Conservation (phyloP, 2,888 invertebrate genomes). For the Ligdia adustata region DNA sequence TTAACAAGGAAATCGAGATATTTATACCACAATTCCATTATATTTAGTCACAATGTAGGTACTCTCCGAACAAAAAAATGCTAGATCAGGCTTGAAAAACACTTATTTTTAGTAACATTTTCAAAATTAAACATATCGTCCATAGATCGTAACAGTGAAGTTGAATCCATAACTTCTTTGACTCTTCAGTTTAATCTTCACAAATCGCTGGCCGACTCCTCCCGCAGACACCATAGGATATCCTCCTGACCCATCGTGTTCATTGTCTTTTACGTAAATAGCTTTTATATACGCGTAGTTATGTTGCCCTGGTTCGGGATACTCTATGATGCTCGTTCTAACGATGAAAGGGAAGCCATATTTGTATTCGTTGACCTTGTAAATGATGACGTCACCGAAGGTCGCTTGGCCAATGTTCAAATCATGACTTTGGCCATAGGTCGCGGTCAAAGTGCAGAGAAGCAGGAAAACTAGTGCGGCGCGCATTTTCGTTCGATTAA, state of each 20-base stretch:
- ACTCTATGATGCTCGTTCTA: slow-evolving; percentile 62
- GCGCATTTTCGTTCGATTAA: slow-evolving; percentile 66
- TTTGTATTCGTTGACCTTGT: slow-evolving; percentile 63
- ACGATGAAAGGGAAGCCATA: slow-evolving; percentile 69
- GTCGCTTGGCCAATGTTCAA: slow-evolving; percentile 58
- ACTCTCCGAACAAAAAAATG: too few species aligned
- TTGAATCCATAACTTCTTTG: slow-evolving; percentile 69
- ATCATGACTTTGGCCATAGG: slow-evolving; percentile 66
- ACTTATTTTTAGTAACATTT: too few species aligned
- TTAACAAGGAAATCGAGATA: too few species aligned
- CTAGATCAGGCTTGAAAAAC: too few species aligned
- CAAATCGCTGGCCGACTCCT: slow-evolving; percentile 71
- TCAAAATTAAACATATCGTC: slow-evolving; percentile 54
- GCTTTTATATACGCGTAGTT: slow-evolving; percentile 68
- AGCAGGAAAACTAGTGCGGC: slow-evolving; percentile 47
- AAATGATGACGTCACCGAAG: slow-evolving; percentile 67
- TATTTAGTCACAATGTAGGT: too few species aligned
- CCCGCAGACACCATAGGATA: slow-evolving; percentile 67
- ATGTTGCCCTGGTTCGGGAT: slow-evolving; percentile 60
- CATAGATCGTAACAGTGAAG: slow-evolving; percentile 73
- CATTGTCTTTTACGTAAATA: slow-evolving; percentile 66
- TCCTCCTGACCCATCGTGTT: slow-evolving; percentile 63
- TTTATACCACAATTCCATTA: too few species aligned
- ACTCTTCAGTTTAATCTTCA: slow-evolving; percentile 72
- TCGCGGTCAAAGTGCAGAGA: slow-evolving; percentile 53